Evolutionary conservation across 2,888 invertebrate species (phyloP), one percentile per base, ranked within the genome.

Genomic region (Tromatobia lineatoria): DNA sequence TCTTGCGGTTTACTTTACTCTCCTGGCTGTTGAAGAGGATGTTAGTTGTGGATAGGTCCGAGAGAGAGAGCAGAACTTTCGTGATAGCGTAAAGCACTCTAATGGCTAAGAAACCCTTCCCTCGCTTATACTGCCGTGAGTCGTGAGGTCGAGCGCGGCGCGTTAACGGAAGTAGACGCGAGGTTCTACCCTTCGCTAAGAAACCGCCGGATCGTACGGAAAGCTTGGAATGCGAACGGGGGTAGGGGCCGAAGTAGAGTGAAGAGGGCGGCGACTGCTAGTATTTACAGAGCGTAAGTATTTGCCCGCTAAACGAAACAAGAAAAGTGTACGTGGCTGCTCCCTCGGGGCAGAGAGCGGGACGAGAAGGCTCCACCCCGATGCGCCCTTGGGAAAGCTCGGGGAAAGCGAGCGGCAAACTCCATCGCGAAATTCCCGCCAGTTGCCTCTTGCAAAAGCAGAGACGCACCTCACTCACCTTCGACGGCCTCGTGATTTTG

Each of bases 401-500:
- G 29, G 74, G 52, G 66, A 79, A 76, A 79, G 61, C 73, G 82
- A 54, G 64, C 66, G 67, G 61, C 47, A 76, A 78, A 61, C 29
- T 81, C 70, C 34, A 70, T 75, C 75, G 61, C 20, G 34, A 45
- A 83, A 76, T 83, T 79, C 75, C 54, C 50, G 61, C 61, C 15
- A 3, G 42, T 70, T 45, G 15, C 13, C 66, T 18, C 50, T 34
- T 4, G 20, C 11, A 76, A n/a, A 23, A 15, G 38, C n/a, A 59
- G 50, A 42, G 52, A 34, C 50, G 38, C 64, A 45, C 25, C 57
- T 47, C 38, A 23, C 57, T 47, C 38, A 23, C 61, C 34, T 34
- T 3, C 42, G 11, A 0, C 20, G 54, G 87, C 82, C 88, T 87
- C 78, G 85, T 89, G 88, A 90, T 90, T 88, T 86, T 88, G 88